Evolutionary conservation across 2,888 invertebrate genomes (phyloP), one percentile per base, ranked within the genome.

Genomic region (Acrobasis repandana): DNA sequence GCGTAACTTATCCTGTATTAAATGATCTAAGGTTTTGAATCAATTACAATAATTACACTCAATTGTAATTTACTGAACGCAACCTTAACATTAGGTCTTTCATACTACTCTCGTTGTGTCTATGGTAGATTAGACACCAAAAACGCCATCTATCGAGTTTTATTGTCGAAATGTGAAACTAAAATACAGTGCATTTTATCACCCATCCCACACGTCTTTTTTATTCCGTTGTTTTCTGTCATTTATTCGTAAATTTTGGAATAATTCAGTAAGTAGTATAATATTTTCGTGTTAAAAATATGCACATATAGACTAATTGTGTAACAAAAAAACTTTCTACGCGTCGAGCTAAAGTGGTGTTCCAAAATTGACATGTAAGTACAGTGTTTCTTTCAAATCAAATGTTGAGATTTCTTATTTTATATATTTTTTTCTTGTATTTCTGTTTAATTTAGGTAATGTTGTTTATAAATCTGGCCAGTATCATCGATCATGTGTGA

Each of bases 151-250:
- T 91, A 72, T 76, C 74, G 85, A 67, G 9, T 4, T 14, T 33
- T 4, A n/a, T 52, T 8, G 51, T 4, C n/a, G 18, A 33, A 47
- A 15, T 43, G 9, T 1, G 14, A 61, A 56, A 66, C 63, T 60
- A 64, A 70, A 76, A 70, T 73, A 66, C 71, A 63, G 73, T 71
- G 67, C 65, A 69, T 71, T 68, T 54, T 73, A 70, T 75, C 77
- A 76, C 78, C 79, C 79, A 80, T 81, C 78, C 79, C 76, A 77
- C 83, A 88, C 88, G 87, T 90, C 86, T 87, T 86, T 86, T 85
- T 77, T 79, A 82, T 81, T 83, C 80, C 77, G 82, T 82, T 90
- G 86, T 86, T 88, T 87, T 88, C 87, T 87, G 87, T 86, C 85
- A 83, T 77, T 76, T 76, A 71, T 80, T 85, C 80, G 83, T 81